Evolutionary conservation across 2,888 invertebrate genomes (phyloP), one percentile per base, ranked within the genome.

Genomic region (Julus scandinavius): DNA sequence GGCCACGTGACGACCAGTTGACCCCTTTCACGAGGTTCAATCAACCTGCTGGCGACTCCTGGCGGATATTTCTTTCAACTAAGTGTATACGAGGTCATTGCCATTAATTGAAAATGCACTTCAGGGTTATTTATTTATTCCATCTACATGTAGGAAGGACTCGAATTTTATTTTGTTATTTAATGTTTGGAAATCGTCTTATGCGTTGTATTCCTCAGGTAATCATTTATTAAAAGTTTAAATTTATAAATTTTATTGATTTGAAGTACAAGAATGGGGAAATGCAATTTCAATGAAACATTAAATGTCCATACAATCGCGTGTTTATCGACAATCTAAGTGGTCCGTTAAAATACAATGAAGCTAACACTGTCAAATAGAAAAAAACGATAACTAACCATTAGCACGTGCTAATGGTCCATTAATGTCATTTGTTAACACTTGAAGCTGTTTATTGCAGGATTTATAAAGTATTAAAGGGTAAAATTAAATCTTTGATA

Each of bases 1-100:
- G 20, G 29, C n/a, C 72, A 72, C 72, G 72, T 72, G 72, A 72
- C 72, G n/a, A 63, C 63, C 63, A n/a, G 63, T 63, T 63, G 20
- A 20, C 63, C 63, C 63, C 63, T n/a, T 20, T 20, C 63, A 7
- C 17, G 20, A 63, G 20, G 29, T 6, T 1, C 20, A 7, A 7
- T 72, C 29, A 29, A 72, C 29, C n/a, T 6, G 72, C 72, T 72
- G 13, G 72, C 72, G 29, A 7, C 72, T n/a, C 29, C 72, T 72
- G 72, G 29, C 29, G 11, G 72, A 29, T 20, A 29, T 29, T 29
- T 72, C 72, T 29, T 20, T 20, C 72, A 72, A 72, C 72, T 72
- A n/a, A 72, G 58, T 13, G 1, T 7, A 13, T 50, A 13, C 50
- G 50, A 58, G 72, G 72, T 72, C 72, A 6, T 63, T 20, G 63